These are phyloP conservation scores for Enteromius paludinosus DNA, from an alignment of 2,797 vertebrate genomes.

Conservation along the genomic window DNA sequence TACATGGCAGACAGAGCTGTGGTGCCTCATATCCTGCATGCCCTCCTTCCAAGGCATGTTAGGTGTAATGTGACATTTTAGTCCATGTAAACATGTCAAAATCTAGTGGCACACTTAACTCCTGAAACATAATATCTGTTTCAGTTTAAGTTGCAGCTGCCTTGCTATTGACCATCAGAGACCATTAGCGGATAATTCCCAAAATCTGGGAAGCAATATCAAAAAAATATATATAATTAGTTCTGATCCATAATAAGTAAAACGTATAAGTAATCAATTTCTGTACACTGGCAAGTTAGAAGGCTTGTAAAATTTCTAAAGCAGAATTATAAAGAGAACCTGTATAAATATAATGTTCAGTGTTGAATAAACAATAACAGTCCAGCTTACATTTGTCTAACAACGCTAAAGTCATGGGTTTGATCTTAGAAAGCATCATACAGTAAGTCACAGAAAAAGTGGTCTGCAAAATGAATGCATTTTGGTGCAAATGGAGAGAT, in stretches of 20 bases:
- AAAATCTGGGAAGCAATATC: neutral
- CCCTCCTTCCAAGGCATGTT: neutral
- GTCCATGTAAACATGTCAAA: neutral
- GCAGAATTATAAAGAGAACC: neutral
- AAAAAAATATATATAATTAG: neutral
- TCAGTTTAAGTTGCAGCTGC: neutral
- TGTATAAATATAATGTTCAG: neutral
- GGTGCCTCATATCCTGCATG: constrained; percentile 6
- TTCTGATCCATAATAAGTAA: neutral
- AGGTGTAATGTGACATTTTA: constrained; percentile 17
- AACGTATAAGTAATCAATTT: neutral
- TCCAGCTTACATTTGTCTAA: neutral
- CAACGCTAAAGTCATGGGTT: neutral
- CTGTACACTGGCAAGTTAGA: neutral
- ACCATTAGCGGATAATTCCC: neutral
- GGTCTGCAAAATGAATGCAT: neutral
- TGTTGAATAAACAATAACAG: constrained; percentile 11
- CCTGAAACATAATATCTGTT: neutral
- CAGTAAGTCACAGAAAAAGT: neutral
- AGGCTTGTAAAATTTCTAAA: neutral
- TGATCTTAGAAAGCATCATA: neutral
- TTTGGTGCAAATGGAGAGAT: neutral
- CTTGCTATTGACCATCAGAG: neutral
- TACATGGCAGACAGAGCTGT: constrained; percentile 18
- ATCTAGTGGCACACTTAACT: neutral